Conservation (phyloP, 2,113 vertebrate genomes). For the Morone saxatilis region DNA sequence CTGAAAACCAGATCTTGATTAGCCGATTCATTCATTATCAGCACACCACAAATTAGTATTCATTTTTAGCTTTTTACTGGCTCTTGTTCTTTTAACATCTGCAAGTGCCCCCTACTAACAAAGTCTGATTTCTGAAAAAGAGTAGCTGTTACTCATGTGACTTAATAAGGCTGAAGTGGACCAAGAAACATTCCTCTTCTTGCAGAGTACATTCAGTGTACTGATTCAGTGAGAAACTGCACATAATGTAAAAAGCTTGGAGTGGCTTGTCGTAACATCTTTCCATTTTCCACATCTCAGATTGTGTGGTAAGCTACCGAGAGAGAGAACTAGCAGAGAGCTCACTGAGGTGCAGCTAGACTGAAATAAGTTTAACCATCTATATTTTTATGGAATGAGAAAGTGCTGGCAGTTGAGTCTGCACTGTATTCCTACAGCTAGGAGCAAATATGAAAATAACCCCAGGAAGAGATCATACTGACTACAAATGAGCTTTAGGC, state of each 20-base stretch:
- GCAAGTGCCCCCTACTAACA: neutral
- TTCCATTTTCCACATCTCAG: neutral
- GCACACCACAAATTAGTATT: fast-evolving
- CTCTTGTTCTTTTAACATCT: neutral
- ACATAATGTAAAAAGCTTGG: neutral
- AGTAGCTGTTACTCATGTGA: neutral
- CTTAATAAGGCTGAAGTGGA: neutral
- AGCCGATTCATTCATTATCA: neutral
- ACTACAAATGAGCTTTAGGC: neutral
- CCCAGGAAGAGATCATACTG: neutral
- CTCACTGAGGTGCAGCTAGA: neutral
- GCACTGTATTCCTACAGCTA: neutral
- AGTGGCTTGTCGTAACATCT: neutral
- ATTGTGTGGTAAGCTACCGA: neutral
- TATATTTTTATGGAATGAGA: neutral
- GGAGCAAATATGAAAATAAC: neutral
- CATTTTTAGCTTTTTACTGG: neutral
- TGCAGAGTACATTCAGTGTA: neutral
- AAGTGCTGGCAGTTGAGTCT: neutral
- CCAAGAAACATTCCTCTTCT: neutral
- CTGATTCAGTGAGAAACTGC: neutral
- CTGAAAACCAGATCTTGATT: constrained; percentile 8
- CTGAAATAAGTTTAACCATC: neutral
- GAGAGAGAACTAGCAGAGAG: neutral
- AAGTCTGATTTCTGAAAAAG: neutral